Evolutionary conservation across 2,113 vertebrate genomes (phyloP).

Genomic region (Tenebrosternarchus preto): DNA sequence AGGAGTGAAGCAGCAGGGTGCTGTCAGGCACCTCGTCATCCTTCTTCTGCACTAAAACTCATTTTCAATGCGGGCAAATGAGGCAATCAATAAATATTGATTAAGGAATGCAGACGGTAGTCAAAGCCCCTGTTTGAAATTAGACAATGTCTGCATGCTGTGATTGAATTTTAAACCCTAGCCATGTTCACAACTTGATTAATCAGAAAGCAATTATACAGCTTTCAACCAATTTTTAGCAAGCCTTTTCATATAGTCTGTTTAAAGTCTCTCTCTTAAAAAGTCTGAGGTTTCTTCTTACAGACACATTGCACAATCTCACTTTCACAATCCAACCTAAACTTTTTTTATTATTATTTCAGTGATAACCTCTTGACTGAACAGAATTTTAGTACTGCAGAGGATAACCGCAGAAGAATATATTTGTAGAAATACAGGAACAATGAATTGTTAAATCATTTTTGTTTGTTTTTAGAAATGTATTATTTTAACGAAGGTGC

Average conservation of each 20-base stretch:
- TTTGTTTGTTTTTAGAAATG: background rate
- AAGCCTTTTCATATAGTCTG: constrained; percentile 9
- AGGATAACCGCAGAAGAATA: background rate
- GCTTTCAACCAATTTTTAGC: constrained; percentile 35
- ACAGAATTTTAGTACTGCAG: background rate
- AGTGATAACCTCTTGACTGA: background rate
- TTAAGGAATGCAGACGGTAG: constrained; percentile 54
- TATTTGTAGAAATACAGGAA: background rate
- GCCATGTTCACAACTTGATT: constrained; percentile 41
- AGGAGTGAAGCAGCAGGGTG: constrained; percentile 9
- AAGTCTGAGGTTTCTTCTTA: background rate
- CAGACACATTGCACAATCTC: background rate
- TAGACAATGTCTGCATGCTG: too few species aligned
- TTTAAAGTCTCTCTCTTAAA: constrained; percentile 34
- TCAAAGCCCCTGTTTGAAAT: constrained; percentile 43
- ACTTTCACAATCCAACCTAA: background rate
- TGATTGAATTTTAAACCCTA: constrained; percentile 49
- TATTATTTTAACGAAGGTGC: too few species aligned
- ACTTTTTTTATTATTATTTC: background rate
- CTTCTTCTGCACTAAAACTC: constrained; percentile 41
- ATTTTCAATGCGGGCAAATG: constrained; percentile 54
- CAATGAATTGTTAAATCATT: background rate
- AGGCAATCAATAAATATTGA: constrained; percentile 63
- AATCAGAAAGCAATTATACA: constrained; percentile 41
- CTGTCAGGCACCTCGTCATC: constrained; percentile 35